Evolutionary conservation across 2,113 vertebrate genomes (phyloP), one percentile per base, ranked within the genome.

Genomic region (Myrmecobius fasciatus): DNA sequence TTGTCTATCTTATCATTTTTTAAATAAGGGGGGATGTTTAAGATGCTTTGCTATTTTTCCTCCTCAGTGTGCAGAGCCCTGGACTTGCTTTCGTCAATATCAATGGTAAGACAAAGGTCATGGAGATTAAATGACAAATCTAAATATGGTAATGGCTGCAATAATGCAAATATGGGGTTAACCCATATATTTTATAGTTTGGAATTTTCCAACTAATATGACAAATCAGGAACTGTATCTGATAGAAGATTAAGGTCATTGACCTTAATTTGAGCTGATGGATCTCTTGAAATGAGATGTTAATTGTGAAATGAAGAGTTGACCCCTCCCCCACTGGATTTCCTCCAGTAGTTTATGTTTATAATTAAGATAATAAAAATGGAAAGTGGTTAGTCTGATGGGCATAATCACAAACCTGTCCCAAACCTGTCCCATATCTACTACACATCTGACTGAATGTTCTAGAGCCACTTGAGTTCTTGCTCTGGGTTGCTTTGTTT

Each of bases 261-360:
- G 99, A 99, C 99, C 99, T 98, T 99, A 98, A 98, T 99, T 99
- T 98, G 98, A 97, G 98, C 97, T 98, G 98, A 99, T 98, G 99
- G 98, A 99, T 98, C 98, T 98, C 97, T 97, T 97, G 98, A 98
- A 99, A 98, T 98, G 97, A 98, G 98, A 99, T 98, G 98, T 98
- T 99, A 99, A 99, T 99, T 99, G 98, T 97, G 91, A 98, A 98
- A 96, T 56, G 97, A 98, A 97, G 95, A 97, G 95, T 92, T 95
- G 93, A 94, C 97, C 92, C 49, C 96, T 97, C 97, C 93, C 49
- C 96, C 97, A 93, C 94, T 95, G 96, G 92, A 97, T 98, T 97
- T 98, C 51, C 97, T 94, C 94, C 56, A 96, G 28, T 97, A 90
- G 93, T 98, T 98, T 98, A 56, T 98, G 95, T 98, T 98, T 98